phyloP scores from a whole-genome alignment of 1,140 invertebrate genomes.

The Macrotrachela quadricornifera region DNA sequence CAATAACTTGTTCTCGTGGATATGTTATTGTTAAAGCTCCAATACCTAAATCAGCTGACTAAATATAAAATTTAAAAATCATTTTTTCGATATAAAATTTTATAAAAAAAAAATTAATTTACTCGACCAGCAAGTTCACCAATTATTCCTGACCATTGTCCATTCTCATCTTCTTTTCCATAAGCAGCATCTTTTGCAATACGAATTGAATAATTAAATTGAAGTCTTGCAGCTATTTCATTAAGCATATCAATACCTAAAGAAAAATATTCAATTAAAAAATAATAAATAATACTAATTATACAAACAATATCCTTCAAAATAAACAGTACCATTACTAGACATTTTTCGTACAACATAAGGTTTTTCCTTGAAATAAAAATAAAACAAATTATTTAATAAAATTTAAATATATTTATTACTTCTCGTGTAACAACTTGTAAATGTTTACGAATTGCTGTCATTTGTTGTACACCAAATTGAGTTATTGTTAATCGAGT shows the following conservation, averaged over 20 bases:
- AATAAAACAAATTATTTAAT: too few relatives aligned
- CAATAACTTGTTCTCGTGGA: constrained; percentile 76
- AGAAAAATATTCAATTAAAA: too few relatives aligned
- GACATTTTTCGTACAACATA: too few relatives aligned
- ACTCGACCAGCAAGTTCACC: constrained; percentile 70
- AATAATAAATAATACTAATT: too few relatives aligned
- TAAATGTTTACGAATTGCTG: too few relatives aligned
- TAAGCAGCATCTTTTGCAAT: constrained; percentile 83
- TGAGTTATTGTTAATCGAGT: too few relatives aligned
- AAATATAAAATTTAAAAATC: neutral
- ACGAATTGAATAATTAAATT: constrained; percentile 72
- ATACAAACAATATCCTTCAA: too few relatives aligned
- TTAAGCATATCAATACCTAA: constrained; percentile 59
- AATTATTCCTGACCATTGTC: constrained; percentile 57
- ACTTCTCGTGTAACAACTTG: too few relatives aligned
- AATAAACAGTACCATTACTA: too few relatives aligned
- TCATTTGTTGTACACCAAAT: too few relatives aligned
- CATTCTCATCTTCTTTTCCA: constrained; percentile 31
- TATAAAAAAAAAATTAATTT: neutral
- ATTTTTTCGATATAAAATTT: neutral
- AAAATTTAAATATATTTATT: too few relatives aligned
- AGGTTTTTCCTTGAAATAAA: too few relatives aligned
- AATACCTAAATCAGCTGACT: constrained; percentile 61
- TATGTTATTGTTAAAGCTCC: constrained; percentile 20
- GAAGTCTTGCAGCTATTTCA: constrained; percentile 33